Percentiles rank a stretch among this genome's conserved stretches.
Evolutionary conservation across 1,140 invertebrate species (phyloP).

Genomic region (Chelonus insularis): DNA sequence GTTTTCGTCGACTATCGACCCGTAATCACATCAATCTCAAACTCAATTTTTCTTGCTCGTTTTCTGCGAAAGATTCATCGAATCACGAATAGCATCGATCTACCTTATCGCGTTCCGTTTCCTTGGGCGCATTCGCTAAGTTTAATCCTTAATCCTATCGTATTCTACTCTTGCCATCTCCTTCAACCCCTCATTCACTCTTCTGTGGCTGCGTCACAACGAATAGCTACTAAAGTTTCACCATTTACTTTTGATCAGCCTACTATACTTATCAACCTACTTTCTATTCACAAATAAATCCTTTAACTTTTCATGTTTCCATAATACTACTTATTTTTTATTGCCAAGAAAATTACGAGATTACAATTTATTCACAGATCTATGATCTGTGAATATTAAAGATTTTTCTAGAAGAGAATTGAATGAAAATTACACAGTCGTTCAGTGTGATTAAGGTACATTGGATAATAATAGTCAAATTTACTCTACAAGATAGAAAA

Average conservation of each 20-base stretch:
- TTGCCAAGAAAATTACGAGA: too few relatives aligned
- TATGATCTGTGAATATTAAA: too few relatives aligned
- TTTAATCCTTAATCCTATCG: constrained; percentile 18
- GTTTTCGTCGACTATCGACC: constrained; percentile 8
- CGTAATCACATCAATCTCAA: constrained; percentile 19
- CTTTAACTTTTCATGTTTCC: background rate
- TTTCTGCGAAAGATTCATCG: constrained; percentile 2
- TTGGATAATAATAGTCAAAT: too few relatives aligned
- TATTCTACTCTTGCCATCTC: background rate
- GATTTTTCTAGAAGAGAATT: too few relatives aligned
- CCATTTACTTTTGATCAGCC: too few relatives aligned
- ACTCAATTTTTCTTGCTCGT: background rate
- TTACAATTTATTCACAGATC: too few relatives aligned
- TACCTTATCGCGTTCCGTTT: constrained; percentile 16
- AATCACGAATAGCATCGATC: constrained; percentile 14
- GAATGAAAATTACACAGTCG: too few relatives aligned
- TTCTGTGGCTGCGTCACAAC: background rate
- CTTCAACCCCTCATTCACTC: background rate
- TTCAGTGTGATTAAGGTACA: too few relatives aligned
- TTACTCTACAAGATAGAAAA: too few relatives aligned
- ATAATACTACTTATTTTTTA: too few relatives aligned
- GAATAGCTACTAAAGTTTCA: background rate
- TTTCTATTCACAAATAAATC: background rate
- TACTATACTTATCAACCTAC: background rate
- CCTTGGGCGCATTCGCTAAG: background rate